These are phyloP conservation scores for Leucozona laternaria DNA, from an alignment of 2,888 invertebrate species.

Conservation along the genomic window DNA sequence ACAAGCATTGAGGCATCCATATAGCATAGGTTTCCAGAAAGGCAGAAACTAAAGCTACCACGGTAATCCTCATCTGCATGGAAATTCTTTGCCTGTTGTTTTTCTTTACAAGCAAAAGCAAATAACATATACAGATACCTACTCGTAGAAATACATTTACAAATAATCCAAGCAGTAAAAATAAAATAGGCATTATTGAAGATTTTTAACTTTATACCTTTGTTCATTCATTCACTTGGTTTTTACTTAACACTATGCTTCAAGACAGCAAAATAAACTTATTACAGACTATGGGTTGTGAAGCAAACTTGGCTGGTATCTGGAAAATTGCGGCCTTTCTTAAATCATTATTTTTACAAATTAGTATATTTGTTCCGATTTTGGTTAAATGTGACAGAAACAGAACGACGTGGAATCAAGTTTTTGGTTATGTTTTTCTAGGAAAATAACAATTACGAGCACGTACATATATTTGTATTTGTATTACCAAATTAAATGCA, in stretches of 20 bases:
- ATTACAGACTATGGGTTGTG: not conserved
- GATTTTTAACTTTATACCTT: not conserved
- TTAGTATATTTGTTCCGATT: too few relatives aligned
- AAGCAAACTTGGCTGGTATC: not conserved
- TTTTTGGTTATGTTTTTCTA: too few relatives aligned
- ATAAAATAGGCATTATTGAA: not conserved
- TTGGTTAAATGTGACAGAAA: too few relatives aligned
- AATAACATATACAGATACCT: not conserved
- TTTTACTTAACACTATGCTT: slow-evolving; percentile 3
- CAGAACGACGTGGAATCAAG: too few relatives aligned
- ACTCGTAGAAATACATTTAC: not conserved
- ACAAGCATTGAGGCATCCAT: too few relatives aligned
- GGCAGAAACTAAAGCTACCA: not conserved
- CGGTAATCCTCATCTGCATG: slow-evolving; percentile 1
- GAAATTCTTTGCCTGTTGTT: not conserved
- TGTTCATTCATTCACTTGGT: slow-evolving; percentile 3
- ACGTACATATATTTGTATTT: too few relatives aligned
- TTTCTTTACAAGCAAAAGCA: not conserved
- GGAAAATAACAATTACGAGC: too few relatives aligned
- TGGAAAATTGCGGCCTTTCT: not conserved
- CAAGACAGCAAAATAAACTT: not conserved
- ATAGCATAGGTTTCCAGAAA: not conserved
- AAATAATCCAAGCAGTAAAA: not conserved
- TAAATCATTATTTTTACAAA: not conserved
- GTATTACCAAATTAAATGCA: too few relatives aligned